phyloP scores from a whole-genome alignment of 2,113 vertebrate genomes.

The Toxotes chatareus region DNA sequence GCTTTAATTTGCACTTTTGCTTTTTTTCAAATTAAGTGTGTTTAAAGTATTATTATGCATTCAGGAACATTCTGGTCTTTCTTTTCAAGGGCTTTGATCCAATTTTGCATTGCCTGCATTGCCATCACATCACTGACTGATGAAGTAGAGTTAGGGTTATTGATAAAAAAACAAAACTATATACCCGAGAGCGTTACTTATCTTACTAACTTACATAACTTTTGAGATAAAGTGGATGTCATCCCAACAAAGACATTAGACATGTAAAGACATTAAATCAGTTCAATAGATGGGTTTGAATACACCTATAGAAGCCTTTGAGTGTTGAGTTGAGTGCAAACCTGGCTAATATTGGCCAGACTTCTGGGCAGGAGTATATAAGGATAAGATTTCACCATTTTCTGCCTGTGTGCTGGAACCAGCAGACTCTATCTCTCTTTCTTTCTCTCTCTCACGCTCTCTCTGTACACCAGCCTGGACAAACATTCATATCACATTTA shows the following conservation, averaged over 20 bases:
- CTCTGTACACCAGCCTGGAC: too few relatives aligned
- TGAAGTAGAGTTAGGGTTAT: not conserved
- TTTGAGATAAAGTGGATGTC: too few relatives aligned
- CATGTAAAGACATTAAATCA: too few relatives aligned
- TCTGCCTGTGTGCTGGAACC: not conserved
- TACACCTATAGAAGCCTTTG: not conserved
- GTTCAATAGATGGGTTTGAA: not conserved
- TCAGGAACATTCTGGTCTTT: not conserved
- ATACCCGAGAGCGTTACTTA: too few relatives aligned
- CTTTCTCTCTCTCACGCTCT: too few relatives aligned
- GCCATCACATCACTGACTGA: not conserved
- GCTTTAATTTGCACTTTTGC: not conserved
- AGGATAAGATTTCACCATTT: not conserved
- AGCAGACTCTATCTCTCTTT: too few relatives aligned
- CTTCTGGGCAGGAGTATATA: not conserved
- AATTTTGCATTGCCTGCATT: too few relatives aligned
- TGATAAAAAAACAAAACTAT: too few relatives aligned
- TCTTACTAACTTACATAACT: too few relatives aligned
- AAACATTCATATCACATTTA: too few relatives aligned
- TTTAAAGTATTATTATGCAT: not conserved
- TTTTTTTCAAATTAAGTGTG: too few relatives aligned
- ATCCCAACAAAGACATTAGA: too few relatives aligned
- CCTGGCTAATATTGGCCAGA: not conserved
- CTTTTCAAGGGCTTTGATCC: not conserved
- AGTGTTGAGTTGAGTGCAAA: not conserved